phyloP scores from a whole-genome alignment of 2,888 invertebrate genomes.

The Tinea trinotella region DNA sequence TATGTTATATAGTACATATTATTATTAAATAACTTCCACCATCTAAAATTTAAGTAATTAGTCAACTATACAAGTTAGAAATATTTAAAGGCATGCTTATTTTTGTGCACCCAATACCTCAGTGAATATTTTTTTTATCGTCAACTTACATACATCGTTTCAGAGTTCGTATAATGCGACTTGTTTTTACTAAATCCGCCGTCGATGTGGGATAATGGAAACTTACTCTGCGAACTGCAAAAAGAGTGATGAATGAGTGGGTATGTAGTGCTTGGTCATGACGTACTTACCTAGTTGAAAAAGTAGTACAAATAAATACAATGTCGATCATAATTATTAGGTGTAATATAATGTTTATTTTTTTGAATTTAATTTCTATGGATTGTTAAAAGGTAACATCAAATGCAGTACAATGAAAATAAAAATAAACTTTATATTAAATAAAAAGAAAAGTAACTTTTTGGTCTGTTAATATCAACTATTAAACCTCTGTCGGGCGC shows the following conservation, averaged over 20 bases:
- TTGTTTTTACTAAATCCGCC: constrained; percentile 44
- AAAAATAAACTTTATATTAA: too few relatives aligned
- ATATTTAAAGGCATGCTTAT: neutral
- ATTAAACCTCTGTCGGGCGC: too few relatives aligned
- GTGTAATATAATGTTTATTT: too few relatives aligned
- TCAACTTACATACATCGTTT: constrained; percentile 62
- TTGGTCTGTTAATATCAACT: too few relatives aligned
- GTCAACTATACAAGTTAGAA: neutral
- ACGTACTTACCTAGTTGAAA: constrained; percentile 1
- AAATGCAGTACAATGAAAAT: too few relatives aligned
- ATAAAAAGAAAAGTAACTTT: too few relatives aligned
- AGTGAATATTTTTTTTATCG: constrained; percentile 11
- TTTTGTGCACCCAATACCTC: constrained; percentile 1
- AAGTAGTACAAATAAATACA: neutral
- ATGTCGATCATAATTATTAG: too few relatives aligned
- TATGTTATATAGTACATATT: neutral
- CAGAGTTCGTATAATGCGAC: constrained; percentile 52
- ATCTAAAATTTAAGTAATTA: neutral
- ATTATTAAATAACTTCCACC: neutral
- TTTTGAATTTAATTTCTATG: too few relatives aligned
- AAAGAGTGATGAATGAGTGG: constrained; percentile 4
- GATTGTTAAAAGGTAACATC: too few relatives aligned
- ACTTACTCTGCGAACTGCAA: constrained; percentile 31
- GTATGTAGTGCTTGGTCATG: neutral
- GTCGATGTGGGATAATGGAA: constrained; percentile 42